Evolutionary conservation across 2,797 vertebrate species (phyloP), one percentile per base, ranked within the genome.

Genomic region (Triplophysa bombifrons): DNA sequence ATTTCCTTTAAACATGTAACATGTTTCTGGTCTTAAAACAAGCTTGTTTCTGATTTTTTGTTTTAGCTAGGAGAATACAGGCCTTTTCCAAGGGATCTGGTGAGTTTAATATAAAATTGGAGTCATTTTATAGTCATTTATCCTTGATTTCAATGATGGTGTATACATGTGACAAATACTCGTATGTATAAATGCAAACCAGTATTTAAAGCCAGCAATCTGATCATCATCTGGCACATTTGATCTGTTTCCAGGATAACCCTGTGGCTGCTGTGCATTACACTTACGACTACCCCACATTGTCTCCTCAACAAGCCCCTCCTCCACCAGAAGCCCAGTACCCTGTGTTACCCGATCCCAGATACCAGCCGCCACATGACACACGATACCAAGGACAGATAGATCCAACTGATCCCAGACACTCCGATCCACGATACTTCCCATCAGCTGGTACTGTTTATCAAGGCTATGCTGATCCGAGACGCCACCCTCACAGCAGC

Each of bases 1-100:
- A 27, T 22, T 72, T 72, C 3, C 20, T 46, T 11, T 44, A 8
- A 60, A 56, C 41, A 60, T 1, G 12, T n/a, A 53, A 7, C 44
- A 13, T 11, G 44, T 46, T 46, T 46, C 46, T 16, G 46, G 13
- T 48, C 12, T 48, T 48, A 48, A 48, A 48, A 14, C 46, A 48
- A 48, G 10, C 46, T 46, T 30, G 20, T 76, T 25, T 67, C 13
- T 70, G 41, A 0, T 60, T 46, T 60, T 71, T 30, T 76, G 72
- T 95, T 92, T 67, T 92, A 98, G 97, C 92, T 98, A 46, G 96
- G 95, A 74, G 84, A 88, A 70, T 95, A 93, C 86, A 93, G 88
- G 0, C 80, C 93, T 34, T 87, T 96, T 8, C 92, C 93, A 12
- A 82, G 74, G 0, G 80, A 53, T 1, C 79, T 89, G 38, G 93